Evolutionary conservation across 2,113 vertebrate species (phyloP).

Genomic region (Opisthocomus hoazin): DNA sequence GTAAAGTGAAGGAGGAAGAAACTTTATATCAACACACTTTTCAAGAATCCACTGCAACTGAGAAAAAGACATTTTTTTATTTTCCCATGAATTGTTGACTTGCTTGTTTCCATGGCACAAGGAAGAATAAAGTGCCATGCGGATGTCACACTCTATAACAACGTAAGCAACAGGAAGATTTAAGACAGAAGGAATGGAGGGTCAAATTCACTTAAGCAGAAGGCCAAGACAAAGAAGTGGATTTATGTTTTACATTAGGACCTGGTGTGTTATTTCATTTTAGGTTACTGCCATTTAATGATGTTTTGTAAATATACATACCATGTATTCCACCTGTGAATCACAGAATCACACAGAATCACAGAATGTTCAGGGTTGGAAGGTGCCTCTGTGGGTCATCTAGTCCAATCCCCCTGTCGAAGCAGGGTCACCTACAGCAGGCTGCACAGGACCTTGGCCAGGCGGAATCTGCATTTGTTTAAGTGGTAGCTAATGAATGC

Average conservation of each 20-base stretch:
- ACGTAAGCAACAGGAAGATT: not conserved
- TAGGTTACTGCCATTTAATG: not conserved
- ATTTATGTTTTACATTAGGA: not conserved
- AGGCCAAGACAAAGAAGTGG: not conserved
- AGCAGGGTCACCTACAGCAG: too few species aligned
- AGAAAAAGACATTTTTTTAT: not conserved
- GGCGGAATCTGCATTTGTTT: not conserved
- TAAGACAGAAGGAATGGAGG: not conserved
- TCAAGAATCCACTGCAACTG: not conserved
- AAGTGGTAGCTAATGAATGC: not conserved
- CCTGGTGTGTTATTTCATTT: not conserved
- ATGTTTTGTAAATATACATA: not conserved
- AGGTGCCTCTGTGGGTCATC: too few species aligned
- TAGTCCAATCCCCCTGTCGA: too few species aligned
- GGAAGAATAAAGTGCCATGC: not conserved
- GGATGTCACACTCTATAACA: not conserved
- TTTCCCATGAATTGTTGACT: not conserved
- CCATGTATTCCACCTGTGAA: too few species aligned
- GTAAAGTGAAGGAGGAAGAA: not conserved
- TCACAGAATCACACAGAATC: too few species aligned
- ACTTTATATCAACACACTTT: not conserved
- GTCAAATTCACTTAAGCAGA: slow-evolving; percentile 10
- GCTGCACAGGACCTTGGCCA: too few species aligned
- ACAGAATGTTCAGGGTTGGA: too few species aligned
- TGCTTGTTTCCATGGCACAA: not conserved